A percentile compares a stretch with the other conserved stretches of the same genome.
phyloP scores from a whole-genome alignment of 37 sponge, comb jelly and placozoan genomes.

The Cliona cf. orientalis region DNA sequence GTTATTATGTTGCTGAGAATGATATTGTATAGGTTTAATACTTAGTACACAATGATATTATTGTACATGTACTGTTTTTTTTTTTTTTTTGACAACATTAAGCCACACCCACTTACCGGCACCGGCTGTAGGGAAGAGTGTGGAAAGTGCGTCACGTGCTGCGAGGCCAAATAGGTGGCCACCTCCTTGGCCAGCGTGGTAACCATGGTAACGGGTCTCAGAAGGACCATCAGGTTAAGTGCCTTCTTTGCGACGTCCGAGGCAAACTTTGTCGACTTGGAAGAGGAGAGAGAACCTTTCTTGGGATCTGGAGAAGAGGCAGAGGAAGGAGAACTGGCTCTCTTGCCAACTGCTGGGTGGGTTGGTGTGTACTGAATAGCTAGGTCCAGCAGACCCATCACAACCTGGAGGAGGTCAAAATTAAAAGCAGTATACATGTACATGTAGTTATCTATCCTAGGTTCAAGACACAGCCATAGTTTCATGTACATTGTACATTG shows the following conservation, averaged over 20 bases:
- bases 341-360: background rate
- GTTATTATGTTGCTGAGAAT: background rate
- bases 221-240: constrained; percentile 73
- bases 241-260: constrained; percentile 66
- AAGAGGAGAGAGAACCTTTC: background rate
- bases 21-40: background rate
- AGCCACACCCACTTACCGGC: constrained; percentile 30
- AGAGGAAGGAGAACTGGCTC: background rate
- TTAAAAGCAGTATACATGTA: too few species aligned
- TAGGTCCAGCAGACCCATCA: constrained; percentile 82
- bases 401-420: too few species aligned
- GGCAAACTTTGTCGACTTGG: constrained; percentile 44
- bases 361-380: constrained; percentile 38
- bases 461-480: too few species aligned
- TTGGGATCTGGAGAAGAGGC: too few species aligned
- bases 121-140: constrained; percentile 72
- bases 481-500: too few species aligned
- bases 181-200: constrained; percentile 86
- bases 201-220: constrained; percentile 71
- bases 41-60: too few species aligned
- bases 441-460: too few species aligned
- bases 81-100: too few species aligned
- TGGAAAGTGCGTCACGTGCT: constrained; percentile 71
- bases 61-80: too few species aligned
- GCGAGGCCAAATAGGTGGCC: constrained; percentile 54